phyloP scores from a whole-genome alignment of 2,113 vertebrate genomes.

The Cyprinodon tularosa region DNA sequence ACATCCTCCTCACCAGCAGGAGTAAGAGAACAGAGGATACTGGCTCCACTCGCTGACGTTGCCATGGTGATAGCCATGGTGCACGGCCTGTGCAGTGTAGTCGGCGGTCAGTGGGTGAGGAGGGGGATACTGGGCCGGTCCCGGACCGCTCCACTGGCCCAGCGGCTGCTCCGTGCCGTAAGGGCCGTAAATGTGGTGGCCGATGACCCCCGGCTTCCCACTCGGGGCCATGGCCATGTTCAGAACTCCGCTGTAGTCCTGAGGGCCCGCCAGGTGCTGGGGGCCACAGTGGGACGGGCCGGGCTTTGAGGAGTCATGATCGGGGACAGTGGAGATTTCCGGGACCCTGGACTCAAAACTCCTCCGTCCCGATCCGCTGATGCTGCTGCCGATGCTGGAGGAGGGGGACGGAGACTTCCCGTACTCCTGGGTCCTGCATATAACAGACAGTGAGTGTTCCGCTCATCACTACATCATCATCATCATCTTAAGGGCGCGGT shows the following conservation, averaged over 20 bases:
- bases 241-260: constrained; percentile 84
- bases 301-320: constrained; percentile 76
- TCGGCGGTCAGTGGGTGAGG: constrained; percentile 83
- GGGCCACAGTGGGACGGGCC: constrained; percentile 66
- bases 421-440: constrained; percentile 65
- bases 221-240: constrained; percentile 80
- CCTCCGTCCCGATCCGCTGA: constrained; percentile 55
- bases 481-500: rapidly evolving
- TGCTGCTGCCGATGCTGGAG: constrained; percentile 68
- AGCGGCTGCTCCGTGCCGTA: constrained; percentile 82
- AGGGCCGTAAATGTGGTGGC: constrained; percentile 82
- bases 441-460: not conserved
- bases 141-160: constrained; percentile 83
- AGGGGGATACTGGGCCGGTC: constrained; percentile 81
- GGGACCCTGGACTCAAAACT: constrained; percentile 75
- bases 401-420: constrained; percentile 74
- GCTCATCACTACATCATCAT: not conserved
- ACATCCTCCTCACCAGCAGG: constrained; percentile 84
- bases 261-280: constrained; percentile 68
- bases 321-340: constrained; percentile 80
- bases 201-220: constrained; percentile 77
- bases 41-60: constrained; percentile 89
- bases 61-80: constrained; percentile 83
- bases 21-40: constrained; percentile 89
- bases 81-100: constrained; percentile 81